phyloP scores from a whole-genome alignment of 2,113 vertebrate genomes.

The Ophiodon elongatus region DNA sequence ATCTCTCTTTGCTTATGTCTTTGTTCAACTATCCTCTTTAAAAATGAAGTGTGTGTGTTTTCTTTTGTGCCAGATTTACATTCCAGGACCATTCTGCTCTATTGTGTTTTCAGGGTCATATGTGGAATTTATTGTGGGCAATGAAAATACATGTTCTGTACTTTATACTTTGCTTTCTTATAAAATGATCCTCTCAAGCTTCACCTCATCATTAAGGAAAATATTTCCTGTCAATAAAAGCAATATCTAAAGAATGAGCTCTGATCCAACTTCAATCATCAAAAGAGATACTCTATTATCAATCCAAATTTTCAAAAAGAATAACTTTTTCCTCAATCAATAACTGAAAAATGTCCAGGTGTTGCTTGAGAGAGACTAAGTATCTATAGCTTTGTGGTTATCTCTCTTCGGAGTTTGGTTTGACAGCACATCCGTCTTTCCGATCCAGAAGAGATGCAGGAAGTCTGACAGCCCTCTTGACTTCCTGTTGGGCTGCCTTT shows the following conservation, averaged over 20 bases:
- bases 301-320: conserved; percentile 19
- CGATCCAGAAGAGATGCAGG: not conserved
- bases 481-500: not conserved
- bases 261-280: not conserved
- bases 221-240: conserved; percentile 2
- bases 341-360: not conserved
- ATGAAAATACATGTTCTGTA: not conserved
- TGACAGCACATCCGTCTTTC: conserved; percentile 51
- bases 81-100: conserved; percentile 10
- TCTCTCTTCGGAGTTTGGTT: conserved; percentile 12
- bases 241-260: not conserved
- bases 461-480: not conserved
- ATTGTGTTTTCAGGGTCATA: conserved; percentile 12
- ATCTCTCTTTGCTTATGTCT: conserved; percentile 12
- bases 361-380: conserved; percentile 14
- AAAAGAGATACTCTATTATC: conserved; percentile 15
- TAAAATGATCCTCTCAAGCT: not conserved
- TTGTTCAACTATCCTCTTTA: conserved; percentile 3
- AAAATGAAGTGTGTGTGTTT: not conserved
- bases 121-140: not conserved
- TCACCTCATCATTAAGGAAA: conserved; percentile 12
- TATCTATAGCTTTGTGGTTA: not conserved
- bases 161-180: not conserved
- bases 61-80: conserved; percentile 1
- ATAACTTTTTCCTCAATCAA: not conserved